phyloP scores from a whole-genome alignment of 2,113 vertebrate species.

The Centropus unirufus region DNA sequence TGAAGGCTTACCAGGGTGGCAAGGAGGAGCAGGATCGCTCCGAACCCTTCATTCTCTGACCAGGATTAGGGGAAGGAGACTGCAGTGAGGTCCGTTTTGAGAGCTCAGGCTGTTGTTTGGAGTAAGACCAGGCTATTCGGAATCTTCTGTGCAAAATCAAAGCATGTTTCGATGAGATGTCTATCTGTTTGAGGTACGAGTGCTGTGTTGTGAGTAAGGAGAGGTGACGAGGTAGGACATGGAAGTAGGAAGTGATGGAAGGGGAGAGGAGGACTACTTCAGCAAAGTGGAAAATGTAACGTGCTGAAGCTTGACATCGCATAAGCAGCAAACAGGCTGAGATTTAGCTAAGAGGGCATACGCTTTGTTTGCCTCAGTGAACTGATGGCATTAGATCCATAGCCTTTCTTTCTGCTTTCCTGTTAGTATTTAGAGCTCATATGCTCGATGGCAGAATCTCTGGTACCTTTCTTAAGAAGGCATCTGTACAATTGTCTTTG shows the following conservation, averaged over 20 bases:
- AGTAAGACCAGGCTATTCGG: not conserved
- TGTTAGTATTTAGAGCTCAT: not conserved
- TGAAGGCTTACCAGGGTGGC: not conserved
- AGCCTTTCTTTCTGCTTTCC: not conserved
- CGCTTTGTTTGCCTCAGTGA: slow-evolving; percentile 23
- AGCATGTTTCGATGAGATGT: not conserved
- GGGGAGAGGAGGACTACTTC: not conserved
- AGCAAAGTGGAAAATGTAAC: not conserved
- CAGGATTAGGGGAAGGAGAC: not conserved
- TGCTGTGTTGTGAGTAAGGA: not conserved
- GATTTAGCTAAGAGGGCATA: not conserved
- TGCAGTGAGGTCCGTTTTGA: not conserved
- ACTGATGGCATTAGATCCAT: not conserved
- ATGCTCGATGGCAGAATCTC: not conserved
- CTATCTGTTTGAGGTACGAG: not conserved
- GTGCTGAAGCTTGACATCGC: not conserved
- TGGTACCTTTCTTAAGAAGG: slow-evolving; percentile 41
- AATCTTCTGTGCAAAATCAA: not conserved
- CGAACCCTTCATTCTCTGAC: not conserved
- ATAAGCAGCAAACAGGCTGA: not conserved
- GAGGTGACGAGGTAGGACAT: not conserved
- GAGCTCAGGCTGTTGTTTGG: not conserved
- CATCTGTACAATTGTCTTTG: slow-evolving; percentile 4
- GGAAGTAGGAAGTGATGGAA: not conserved
- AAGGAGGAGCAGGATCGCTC: not conserved